These are phyloP conservation scores for Drosophila parthenogenetica DNA, from an alignment of 2,888 invertebrate genomes.

Conservation along the genomic window DNA sequence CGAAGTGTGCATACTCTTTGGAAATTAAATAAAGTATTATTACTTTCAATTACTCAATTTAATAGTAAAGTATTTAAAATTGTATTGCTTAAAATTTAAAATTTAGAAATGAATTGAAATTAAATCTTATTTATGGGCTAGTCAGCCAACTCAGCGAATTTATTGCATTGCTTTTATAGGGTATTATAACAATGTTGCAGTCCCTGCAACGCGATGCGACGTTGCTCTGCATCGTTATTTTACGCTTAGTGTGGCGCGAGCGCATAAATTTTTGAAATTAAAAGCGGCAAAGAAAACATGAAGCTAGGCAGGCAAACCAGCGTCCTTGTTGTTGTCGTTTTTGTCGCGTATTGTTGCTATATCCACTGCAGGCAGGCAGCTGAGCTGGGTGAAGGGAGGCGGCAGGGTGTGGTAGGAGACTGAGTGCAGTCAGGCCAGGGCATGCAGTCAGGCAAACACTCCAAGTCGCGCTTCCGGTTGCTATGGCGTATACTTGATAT, in stretches of 20 bases:
- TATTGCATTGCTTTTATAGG: conserved; percentile 17
- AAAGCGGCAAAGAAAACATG: conserved; percentile 81
- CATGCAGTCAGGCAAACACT: conserved; percentile 74
- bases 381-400: not conserved
- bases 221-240: conserved; percentile 73
- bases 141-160: too few species aligned
- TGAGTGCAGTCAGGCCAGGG: conserved; percentile 39
- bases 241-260: conserved; percentile 81
- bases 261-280: conserved; percentile 82
- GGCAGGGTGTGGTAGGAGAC: conserved; percentile 9
- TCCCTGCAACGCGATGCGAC: conserved; percentile 56
- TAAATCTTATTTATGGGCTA: too few species aligned
- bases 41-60: not conserved
- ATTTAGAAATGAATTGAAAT: too few species aligned
- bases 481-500: conserved; percentile 78
- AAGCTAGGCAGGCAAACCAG: conserved; percentile 72
- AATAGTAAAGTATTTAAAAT: too few species aligned
- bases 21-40: not conserved
- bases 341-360: conserved; percentile 71
- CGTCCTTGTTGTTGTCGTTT: conserved; percentile 68
- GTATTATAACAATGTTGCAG: conserved; percentile 62
- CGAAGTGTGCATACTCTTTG: conserved; percentile 8
- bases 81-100: too few species aligned
- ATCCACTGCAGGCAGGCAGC: conserved; percentile 14
- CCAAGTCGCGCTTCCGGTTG: conserved; percentile 78